Evolutionary conservation across 92 coral and sea anemone genomes (phyloP), one percentile per base, ranked within the genome.

Genomic region (Ricordea florida): DNA sequence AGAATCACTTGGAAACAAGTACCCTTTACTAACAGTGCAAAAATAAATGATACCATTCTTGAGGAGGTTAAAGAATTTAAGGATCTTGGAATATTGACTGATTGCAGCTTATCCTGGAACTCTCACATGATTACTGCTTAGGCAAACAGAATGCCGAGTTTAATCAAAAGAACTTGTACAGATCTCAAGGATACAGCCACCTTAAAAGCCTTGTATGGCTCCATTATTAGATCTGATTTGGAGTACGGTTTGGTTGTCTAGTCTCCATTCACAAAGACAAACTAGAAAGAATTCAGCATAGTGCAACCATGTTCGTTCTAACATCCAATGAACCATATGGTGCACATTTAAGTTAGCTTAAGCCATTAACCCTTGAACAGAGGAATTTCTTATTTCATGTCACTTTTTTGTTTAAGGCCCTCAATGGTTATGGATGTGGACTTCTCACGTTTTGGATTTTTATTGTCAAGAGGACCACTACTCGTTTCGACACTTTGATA

Each of bases 181-280:
- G 81, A 46, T 52, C 48, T 55, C 50, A 55, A 78, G 15, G 68
- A 78, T 66, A 42, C 18, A 33, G 6, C 36, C 37, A 78, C 56
- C 5, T 35, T 51, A 47, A 65, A 78, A 57, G 37, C 52, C 48
- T 61, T 76, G 74, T 76, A 33, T 26, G 48, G 64, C 48, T 49
- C 74, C 55, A 32, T 78, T 27, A 61, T 79, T 18, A 68, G 70
- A 57, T 74, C 61, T 28, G 57, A 67, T 56, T 44, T 79, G 78
- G 85, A 78, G 15, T 78, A 69, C 55, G 35, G 70, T 20, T 17
- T 72, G 1, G 55, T 20, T 26, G 28, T 76, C 27, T 76, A 72
- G 82, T 62, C 73, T 18, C 82, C 74, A 17, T 22, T 32, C 53
- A 57, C 66, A 62, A 43, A 47, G 32, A 62, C 50, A 55, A 53